Conservation (phyloP, 2,797 vertebrate genomes). For the Syndactyla subalaris region DNA sequence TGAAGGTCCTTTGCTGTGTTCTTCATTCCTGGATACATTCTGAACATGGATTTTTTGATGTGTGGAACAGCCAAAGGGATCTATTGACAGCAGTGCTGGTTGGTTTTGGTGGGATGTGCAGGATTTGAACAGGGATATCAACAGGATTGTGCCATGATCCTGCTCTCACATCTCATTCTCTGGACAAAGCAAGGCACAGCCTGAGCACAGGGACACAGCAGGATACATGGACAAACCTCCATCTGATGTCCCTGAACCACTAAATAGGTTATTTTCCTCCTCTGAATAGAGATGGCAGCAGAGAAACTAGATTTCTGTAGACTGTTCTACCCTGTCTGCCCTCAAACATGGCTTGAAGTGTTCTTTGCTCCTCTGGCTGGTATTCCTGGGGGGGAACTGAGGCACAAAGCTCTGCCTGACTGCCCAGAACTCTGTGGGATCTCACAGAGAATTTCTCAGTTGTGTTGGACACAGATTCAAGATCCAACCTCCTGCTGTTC, state of each 20-base stretch:
- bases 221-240: not conserved
- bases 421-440: not conserved
- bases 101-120: not conserved
- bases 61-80: not conserved
- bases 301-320: not conserved
- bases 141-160: accelerated
- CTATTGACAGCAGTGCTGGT: accelerated
- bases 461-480: not conserved
- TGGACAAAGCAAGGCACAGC: not conserved
- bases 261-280: not conserved
- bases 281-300: not conserved
- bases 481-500: not conserved
- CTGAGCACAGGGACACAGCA: not conserved
- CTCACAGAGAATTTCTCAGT: not conserved
- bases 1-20: not conserved
- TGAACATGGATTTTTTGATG: accelerated
- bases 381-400: not conserved
- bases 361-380: not conserved
- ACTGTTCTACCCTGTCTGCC: not conserved
- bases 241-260: not conserved
- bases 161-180: not conserved
- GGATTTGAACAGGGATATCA: no score
- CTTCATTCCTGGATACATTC: accelerated
- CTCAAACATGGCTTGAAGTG: not conserved
- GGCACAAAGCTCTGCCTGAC: not conserved